These are phyloP conservation scores for Trypoxylon attenuatum DNA, from an alignment of 2,888 invertebrate species.

Conservation along the genomic window DNA sequence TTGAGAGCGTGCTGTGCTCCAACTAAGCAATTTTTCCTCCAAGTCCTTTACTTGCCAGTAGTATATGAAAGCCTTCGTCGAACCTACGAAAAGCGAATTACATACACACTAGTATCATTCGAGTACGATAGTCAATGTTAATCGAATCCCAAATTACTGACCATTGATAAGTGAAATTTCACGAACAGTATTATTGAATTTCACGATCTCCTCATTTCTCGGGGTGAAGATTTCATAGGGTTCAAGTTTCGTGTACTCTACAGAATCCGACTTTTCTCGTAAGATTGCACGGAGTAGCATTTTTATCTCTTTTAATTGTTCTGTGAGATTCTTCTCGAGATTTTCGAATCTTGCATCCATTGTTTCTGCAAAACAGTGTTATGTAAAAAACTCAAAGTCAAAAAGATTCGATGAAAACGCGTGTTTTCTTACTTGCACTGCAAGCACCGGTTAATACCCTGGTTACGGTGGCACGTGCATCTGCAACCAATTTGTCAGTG, in stretches of 20 bases:
- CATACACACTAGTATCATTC: neutral
- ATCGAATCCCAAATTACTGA: slow-evolving; percentile 7
- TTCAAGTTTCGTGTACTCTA: neutral
- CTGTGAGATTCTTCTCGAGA: slow-evolving; percentile 53
- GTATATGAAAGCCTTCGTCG: slow-evolving; percentile 64
- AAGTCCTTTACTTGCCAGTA: slow-evolving; percentile 72
- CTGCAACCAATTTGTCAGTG: slow-evolving; percentile 71
- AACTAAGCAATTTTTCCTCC: slow-evolving; percentile 67
- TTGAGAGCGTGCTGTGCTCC: slow-evolving; percentile 68
- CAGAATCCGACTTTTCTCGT: neutral
- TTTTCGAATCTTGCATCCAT: slow-evolving; percentile 55
- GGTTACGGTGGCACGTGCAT: slow-evolving; percentile 72
- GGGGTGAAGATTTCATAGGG: slow-evolving; percentile 11
- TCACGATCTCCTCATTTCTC: slow-evolving; percentile 52
- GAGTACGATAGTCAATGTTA: neutral
- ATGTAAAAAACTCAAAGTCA: neutral
- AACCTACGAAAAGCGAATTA: neutral
- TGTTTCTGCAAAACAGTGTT: slow-evolving; percentile 45
- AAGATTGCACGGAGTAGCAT: slow-evolving; percentile 17
- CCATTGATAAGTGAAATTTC: slow-evolving; percentile 25
- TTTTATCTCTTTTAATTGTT: slow-evolving; percentile 54
- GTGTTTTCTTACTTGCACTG: slow-evolving; percentile 60
- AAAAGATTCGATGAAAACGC: neutral
- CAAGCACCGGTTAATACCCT: slow-evolving; percentile 72
- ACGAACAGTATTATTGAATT: slow-evolving; percentile 54